Evolutionary conservation across 2,888 invertebrate species (phyloP).

Genomic region (Spodoptera exigua): DNA sequence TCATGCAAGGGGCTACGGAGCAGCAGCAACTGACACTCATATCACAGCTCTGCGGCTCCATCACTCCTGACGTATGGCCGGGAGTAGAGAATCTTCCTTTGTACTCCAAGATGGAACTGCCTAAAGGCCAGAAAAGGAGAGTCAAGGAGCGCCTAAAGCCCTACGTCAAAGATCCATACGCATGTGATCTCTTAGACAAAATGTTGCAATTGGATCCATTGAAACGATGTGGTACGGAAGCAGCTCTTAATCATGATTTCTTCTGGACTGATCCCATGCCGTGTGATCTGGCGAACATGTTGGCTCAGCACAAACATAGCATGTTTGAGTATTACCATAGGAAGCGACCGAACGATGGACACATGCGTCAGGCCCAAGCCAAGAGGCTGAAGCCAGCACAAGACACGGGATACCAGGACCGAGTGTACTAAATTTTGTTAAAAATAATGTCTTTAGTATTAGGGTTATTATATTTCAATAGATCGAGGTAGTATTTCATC

Average conservation of each 20-base stretch:
- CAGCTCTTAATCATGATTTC: slow-evolving; percentile 98
- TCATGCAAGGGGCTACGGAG: slow-evolving; percentile 99
- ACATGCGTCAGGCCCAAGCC: slow-evolving; percentile 89
- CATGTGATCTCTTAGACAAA: slow-evolving; percentile 97
- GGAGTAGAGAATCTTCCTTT: slow-evolving; percentile 96
- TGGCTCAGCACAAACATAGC: slow-evolving; percentile 95
- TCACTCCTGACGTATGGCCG: slow-evolving; percentile 97
- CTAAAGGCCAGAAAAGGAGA: slow-evolving; percentile 95
- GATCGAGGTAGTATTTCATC: too few species aligned
- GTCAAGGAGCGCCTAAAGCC: slow-evolving; percentile 94
- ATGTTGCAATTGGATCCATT: slow-evolving; percentile 97
- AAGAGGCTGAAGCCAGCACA: slow-evolving; percentile 89
- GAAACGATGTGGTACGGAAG: slow-evolving; percentile 95
- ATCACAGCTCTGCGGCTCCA: slow-evolving; percentile 98
- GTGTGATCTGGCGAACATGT: slow-evolving; percentile 96
- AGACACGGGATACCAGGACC: slow-evolving; percentile 95
- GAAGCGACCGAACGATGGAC: slow-evolving; percentile 90
- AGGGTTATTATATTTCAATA: too few species aligned
- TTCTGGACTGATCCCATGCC: slow-evolving; percentile 99
- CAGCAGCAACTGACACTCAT: slow-evolving; percentile 98
- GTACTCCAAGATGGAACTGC: slow-evolving; percentile 96
- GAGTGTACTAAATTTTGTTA: slow-evolving; percentile 91
- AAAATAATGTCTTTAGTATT: slow-evolving; percentile 4
- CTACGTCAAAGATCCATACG: slow-evolving; percentile 97
- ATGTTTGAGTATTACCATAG: slow-evolving; percentile 97